phyloP scores from a whole-genome alignment of 2,888 invertebrate species.

The Piscicola geometra region DNA sequence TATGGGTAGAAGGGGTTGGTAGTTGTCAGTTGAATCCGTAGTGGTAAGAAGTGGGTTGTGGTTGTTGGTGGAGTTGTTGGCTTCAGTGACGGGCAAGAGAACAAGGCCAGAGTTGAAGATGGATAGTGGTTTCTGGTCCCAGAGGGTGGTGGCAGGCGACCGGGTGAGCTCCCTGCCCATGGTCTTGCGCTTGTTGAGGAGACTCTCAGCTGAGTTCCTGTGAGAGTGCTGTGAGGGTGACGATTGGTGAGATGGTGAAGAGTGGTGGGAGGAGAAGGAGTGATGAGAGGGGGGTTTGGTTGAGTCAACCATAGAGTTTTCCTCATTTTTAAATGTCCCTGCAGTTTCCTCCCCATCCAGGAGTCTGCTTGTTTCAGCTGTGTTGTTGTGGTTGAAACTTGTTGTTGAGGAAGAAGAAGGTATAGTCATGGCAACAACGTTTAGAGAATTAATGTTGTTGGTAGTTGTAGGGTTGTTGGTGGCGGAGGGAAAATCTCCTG shows the following conservation, averaged over 20 bases:
- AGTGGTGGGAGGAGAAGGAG: not conserved
- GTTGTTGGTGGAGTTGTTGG: not conserved
- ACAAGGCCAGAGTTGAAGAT: not conserved
- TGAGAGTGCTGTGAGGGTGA: not conserved
- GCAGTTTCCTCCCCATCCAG: not conserved
- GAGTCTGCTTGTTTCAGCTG: not conserved
- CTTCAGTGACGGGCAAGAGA: conserved; percentile 9
- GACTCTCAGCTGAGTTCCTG: not conserved
- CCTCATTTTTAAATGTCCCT: no score
- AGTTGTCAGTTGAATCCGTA: no score
- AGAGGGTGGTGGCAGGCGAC: conserved; percentile 52
- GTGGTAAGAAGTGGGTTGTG: not conserved
- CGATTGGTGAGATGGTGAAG: not conserved
- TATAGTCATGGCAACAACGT: not conserved
- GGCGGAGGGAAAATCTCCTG: not conserved
- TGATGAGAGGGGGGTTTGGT: not conserved
- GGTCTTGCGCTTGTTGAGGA: not conserved
- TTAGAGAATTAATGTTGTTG: not conserved
- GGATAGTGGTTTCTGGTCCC: conserved; percentile 47
- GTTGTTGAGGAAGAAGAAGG: not conserved
- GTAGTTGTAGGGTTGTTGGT: not conserved
- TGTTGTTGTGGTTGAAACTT: no score
- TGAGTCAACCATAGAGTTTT: no score
- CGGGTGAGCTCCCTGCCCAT: conserved; percentile 45
- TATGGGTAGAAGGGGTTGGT: not conserved